Conservation (phyloP, 1,140 invertebrate genomes). For the Penaeus indicus region DNA sequence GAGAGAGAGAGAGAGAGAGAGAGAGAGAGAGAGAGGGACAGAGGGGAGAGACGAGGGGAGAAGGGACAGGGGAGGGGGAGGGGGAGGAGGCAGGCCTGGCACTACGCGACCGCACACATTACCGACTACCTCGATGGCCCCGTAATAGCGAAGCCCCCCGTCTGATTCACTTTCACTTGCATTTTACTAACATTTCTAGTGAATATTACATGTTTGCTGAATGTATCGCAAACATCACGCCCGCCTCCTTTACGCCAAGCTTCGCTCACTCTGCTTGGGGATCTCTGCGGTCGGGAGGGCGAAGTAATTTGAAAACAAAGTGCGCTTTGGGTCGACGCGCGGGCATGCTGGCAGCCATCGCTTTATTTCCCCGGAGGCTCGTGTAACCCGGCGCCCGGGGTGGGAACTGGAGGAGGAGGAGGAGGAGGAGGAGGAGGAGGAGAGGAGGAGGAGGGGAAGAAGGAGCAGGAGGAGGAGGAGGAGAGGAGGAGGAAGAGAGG, state of each 20-base stretch:
- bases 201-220: constrained; percentile 51
- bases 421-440: not conserved
- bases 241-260: constrained; percentile 7
- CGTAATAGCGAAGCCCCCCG: constrained; percentile 3
- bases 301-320: constrained; percentile 28
- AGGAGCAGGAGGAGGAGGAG: not conserved
- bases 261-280: constrained; percentile 3
- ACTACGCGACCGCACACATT: not conserved
- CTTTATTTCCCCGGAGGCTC: constrained; percentile 12
- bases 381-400: constrained; percentile 4
- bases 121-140: not conserved
- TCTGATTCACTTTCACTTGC: constrained; percentile 41
- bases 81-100: not conserved
- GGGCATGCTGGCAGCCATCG: constrained; percentile 17
- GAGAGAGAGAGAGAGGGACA: not conserved
- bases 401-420: constrained; percentile 5
- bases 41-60: not conserved
- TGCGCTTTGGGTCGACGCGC: not conserved
- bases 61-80: not conserved
- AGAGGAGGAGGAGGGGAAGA: not conserved
- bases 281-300: not conserved
- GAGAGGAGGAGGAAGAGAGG: not conserved
- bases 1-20: not conserved
- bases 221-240: constrained; percentile 39
- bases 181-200: constrained; percentile 48